Percentiles rank a stretch among this genome's conserved stretches.
These are phyloP conservation scores for Hirudinaria manillensis DNA, from an alignment of 2,888 invertebrate genomes.

Conservation along the genomic window DNA sequence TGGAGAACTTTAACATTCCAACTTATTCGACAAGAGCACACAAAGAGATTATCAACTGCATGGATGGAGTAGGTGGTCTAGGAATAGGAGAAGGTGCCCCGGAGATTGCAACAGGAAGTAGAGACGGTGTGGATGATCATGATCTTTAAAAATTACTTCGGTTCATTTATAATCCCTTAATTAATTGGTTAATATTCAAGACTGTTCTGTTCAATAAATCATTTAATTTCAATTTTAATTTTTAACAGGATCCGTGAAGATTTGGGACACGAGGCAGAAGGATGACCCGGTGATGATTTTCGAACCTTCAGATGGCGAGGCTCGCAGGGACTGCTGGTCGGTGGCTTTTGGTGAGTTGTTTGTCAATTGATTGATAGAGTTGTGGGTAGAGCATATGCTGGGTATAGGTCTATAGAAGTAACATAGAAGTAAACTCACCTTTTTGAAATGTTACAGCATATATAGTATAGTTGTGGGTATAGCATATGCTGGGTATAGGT, in stretches of 20 bases:
- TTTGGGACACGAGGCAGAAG: slow-evolving; percentile 90
- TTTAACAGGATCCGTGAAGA: slow-evolving; percentile 70
- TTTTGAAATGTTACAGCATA: no score
- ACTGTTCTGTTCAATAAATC: background rate
- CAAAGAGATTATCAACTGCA: slow-evolving; percentile 76
- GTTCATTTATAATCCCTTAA: background rate
- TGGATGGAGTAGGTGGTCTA: slow-evolving; percentile 83
- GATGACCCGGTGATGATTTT: slow-evolving; percentile 82
- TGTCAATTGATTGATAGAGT: no score
- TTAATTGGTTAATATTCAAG: background rate
- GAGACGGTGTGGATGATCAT: slow-evolving; percentile 66
- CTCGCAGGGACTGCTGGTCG: slow-evolving; percentile 81
- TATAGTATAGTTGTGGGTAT: no score
- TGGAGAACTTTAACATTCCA: slow-evolving; percentile 48
- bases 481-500: no score
- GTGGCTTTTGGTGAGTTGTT: slow-evolving; percentile 73
- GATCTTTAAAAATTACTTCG: background rate
- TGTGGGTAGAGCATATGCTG: background rate
- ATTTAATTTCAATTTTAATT: background rate
- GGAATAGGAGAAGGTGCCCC: slow-evolving; percentile 80
- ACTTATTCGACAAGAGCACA: slow-evolving; percentile 73
- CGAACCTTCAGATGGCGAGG: slow-evolving; percentile 64
- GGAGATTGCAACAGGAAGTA: slow-evolving; percentile 85
- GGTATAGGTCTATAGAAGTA: no score
- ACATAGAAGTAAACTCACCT: no score